These are phyloP conservation scores for Oenanthe melanoleuca DNA, from an alignment of 2,113 vertebrate species.

Conservation along the genomic window DNA sequence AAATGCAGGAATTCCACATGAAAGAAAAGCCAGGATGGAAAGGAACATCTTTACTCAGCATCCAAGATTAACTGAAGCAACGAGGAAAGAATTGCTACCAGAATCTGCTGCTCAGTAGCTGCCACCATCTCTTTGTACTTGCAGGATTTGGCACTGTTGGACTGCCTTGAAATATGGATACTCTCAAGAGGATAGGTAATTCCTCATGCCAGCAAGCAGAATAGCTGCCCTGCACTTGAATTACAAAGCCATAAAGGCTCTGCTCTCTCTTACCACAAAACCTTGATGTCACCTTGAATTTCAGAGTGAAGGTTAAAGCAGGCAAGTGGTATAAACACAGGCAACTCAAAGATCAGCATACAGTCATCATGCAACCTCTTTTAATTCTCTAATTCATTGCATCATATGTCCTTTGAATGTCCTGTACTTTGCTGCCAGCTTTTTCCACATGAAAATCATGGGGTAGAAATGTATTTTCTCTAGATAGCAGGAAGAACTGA, in stretches of 20 bases:
- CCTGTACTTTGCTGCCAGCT: neutral
- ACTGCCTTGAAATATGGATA: neutral
- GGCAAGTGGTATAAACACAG: neutral
- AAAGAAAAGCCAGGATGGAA: neutral
- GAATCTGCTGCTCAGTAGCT: neutral
- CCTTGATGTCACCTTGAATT: neutral
- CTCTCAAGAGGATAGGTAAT: neutral
- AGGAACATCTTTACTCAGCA: neutral
- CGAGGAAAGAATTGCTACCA: neutral
- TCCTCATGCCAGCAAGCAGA: neutral
- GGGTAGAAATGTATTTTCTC: neutral
- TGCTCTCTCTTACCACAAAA: neutral
- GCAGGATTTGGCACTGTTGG: neutral
- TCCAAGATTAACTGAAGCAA: neutral
- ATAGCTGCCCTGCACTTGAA: neutral
- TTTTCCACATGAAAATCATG: neutral
- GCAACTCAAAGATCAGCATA: neutral
- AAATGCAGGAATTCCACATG: neutral
- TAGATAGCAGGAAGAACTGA: neutral
- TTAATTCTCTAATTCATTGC: neutral
- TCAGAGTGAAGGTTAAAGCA: neutral
- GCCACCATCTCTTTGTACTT: neutral
- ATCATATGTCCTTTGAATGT: neutral
- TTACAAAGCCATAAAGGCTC: neutral
- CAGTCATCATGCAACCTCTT: neutral